phyloP scores from a whole-genome alignment of 2,113 vertebrate genomes.

The Morone saxatilis region DNA sequence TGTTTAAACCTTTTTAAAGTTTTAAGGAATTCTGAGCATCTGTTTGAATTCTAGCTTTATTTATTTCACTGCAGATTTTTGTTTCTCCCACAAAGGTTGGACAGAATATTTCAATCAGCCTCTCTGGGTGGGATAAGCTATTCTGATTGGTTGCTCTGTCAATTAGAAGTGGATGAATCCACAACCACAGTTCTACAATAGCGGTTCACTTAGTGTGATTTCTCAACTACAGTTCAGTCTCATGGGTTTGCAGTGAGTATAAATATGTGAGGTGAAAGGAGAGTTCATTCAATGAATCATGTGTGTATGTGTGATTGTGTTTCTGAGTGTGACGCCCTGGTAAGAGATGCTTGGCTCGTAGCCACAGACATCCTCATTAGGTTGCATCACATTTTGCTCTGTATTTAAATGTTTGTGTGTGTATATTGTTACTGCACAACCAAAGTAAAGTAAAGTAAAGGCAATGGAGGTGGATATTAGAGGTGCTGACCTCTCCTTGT shows the following conservation, averaged over 20 bases:
- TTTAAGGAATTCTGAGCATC: background rate
- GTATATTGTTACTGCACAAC: conserved; percentile 10
- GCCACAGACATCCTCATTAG: conserved; percentile 37
- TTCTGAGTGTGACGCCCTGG: background rate
- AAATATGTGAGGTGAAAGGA: conserved; percentile 19
- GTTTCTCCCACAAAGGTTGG: no score
- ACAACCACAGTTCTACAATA: background rate
- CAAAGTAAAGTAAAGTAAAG: conserved; percentile 3
- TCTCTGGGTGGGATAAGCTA: background rate
- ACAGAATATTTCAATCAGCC: background rate
- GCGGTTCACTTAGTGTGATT: background rate
- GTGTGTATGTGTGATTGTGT: conserved; percentile 1
- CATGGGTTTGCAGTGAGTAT: background rate
- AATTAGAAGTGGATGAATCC: background rate
- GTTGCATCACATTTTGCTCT: conserved; percentile 10
- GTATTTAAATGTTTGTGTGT: conserved; percentile 30
- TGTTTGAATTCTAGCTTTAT: background rate
- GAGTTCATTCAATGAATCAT: background rate
- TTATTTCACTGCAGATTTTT: no score
- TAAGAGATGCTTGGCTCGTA: conserved; percentile 30
- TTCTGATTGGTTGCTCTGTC: background rate
- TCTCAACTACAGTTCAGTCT: background rate
- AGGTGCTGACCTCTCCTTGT: conserved; percentile 56
- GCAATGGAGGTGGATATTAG: background rate
- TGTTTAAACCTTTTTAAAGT: background rate